Evolutionary conservation across 1,140 invertebrate species (phyloP), one percentile per base, ranked within the genome.

Genomic region (Pseudomyrmex concolor): DNA sequence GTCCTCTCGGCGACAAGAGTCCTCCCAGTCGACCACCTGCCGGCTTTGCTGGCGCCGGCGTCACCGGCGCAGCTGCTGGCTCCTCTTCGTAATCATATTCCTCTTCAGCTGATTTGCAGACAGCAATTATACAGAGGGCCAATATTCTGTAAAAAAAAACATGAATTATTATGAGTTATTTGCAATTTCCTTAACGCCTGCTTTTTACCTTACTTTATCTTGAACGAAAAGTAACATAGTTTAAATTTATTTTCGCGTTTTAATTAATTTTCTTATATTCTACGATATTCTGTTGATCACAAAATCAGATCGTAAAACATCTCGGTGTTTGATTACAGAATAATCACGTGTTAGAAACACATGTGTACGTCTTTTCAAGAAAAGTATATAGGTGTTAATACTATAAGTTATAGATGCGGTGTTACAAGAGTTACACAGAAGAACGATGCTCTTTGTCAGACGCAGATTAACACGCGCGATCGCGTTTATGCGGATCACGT

Each of bases 81-180:
- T 92, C 91, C 8, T 92, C 91, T 2, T 91, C 90, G 48, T 92
- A 91, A 17, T 91, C 91, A 84, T 92, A 91, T 17, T 92, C 91
- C 25, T 92, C 91, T 10, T 91, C 91, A n/a, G 89, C 89, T 62
- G 89, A 89, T 64, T 76, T 88, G 48, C 85, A 89, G 17, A 78
- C 85, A 12, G 86, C 88, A 80, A 92, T 86, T 62, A 92, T 60
- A 70, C 89, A 90, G 13, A 91, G 73, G 64, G 84, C 88, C 64
- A 93, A 34, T 76, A 93, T 76, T 88, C 92, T 93, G 83, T 8
- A 77, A 89, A 78, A 25, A 22, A n/a, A 55, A 59, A 48, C 1
- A 3, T 1, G 2, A 10, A 64, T 64, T 57, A 48, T 74, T 74
- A 45, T 9, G 43, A 7, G 17, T 2, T 55, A 19, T 19, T 34